Conservation (phyloP, 2,888 invertebrate genomes). For the Idaea aversata region DNA sequence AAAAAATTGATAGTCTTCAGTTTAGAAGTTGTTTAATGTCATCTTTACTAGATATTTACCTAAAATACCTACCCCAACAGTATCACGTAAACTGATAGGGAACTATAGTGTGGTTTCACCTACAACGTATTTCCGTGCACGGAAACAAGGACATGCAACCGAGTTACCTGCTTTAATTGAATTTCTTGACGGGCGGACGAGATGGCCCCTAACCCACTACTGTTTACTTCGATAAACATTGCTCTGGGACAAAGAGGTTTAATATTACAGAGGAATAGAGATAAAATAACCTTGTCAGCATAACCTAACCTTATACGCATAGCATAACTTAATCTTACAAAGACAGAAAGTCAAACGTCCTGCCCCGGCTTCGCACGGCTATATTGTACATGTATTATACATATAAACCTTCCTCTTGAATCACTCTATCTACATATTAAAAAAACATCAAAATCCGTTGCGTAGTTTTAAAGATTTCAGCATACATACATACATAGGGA, state of each 20-base stretch:
- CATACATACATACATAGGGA: no score
- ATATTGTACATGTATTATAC: no score
- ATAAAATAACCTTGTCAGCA: background rate
- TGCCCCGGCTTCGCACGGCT: no score
- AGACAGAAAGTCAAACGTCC: no score
- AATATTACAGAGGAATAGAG: background rate
- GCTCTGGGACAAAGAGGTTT: slow-evolving; percentile 26
- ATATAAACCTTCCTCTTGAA: no score
- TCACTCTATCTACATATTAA: no score
- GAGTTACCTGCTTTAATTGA: slow-evolving; percentile 60
- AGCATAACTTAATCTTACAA: no score
- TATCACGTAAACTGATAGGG: background rate
- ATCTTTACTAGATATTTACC: background rate
- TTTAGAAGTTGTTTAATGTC: no score
- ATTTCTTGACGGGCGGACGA: slow-evolving; percentile 53
- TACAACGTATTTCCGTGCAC: background rate
- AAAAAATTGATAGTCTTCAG: no score
- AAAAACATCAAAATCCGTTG: no score
- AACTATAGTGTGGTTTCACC: background rate
- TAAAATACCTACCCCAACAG: background rate
- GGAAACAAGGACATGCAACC: slow-evolving; percentile 43
- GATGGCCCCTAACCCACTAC: slow-evolving; percentile 48
- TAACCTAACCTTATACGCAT: no score
- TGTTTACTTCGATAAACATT: slow-evolving; percentile 50
- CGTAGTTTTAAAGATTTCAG: no score